Evolutionary conservation across 2,113 vertebrate genomes (phyloP).

Genomic region (Pandion haliaetus): DNA sequence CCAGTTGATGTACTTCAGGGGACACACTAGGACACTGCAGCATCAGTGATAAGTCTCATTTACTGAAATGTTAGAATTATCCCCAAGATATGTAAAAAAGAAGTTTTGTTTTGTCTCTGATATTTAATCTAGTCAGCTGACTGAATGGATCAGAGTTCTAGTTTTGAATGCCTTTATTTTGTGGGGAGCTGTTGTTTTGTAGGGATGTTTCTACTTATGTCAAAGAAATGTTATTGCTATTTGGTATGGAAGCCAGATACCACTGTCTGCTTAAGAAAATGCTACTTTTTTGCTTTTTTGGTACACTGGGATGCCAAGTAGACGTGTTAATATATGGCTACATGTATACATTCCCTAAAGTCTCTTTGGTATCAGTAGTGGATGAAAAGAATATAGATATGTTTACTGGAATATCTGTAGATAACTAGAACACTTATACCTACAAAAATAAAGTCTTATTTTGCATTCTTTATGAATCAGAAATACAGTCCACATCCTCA

Average conservation of each 20-base stretch:
- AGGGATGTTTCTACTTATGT: slow-evolving; percentile 20
- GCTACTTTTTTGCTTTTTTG: slow-evolving; percentile 51
- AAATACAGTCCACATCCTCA: background rate
- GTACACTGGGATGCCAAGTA: slow-evolving; percentile 21
- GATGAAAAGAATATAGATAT: slow-evolving; percentile 26
- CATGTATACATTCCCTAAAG: slow-evolving; percentile 11
- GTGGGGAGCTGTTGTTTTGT: background rate
- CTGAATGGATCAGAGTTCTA: background rate
- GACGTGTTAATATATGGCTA: slow-evolving; percentile 41
- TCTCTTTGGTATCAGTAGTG: background rate
- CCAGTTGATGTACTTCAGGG: background rate
- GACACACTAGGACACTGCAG: background rate
- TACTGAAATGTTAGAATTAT: background rate
- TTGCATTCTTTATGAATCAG: background rate
- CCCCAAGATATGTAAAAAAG: background rate
- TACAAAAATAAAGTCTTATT: background rate
- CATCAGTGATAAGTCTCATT: background rate
- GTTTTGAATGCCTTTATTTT: slow-evolving; percentile 17
- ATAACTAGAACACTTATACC: background rate
- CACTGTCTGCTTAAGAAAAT: slow-evolving; percentile 63
- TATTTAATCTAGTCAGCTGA: background rate
- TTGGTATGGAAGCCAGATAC: slow-evolving; percentile 56
- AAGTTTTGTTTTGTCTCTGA: background rate
- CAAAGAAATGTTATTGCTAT: slow-evolving; percentile 14
- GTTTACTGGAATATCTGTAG: background rate